These are phyloP conservation scores for Yponomeuta evonymella DNA, from an alignment of 2,888 invertebrate species.

Conservation along the genomic window DNA sequence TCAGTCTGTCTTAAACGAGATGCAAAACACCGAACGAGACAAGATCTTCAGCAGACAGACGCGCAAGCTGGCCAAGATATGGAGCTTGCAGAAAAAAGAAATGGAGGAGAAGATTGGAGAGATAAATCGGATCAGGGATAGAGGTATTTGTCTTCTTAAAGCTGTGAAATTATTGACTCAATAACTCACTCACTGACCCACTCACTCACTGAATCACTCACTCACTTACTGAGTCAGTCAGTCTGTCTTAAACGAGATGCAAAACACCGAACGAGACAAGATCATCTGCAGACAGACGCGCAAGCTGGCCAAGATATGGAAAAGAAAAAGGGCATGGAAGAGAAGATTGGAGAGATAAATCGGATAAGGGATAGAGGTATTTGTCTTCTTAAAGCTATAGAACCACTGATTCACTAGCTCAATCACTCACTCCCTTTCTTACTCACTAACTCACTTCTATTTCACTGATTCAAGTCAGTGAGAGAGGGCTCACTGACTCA, in stretches of 20 bases:
- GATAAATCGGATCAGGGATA: slow-evolving; percentile 67
- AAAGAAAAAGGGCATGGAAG: slow-evolving; percentile 62
- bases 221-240: too few relatives aligned
- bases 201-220: not conserved
- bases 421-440: not conserved
- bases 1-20: too few relatives aligned
- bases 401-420: not conserved
- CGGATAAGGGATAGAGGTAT: too few relatives aligned
- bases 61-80: slow-evolving; percentile 66
- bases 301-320: slow-evolving; percentile 71
- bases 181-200: not conserved
- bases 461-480: too few relatives aligned
- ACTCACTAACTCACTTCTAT: too few relatives aligned
- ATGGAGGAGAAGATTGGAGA: slow-evolving; percentile 71
- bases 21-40: not conserved
- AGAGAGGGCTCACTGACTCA: too few relatives aligned
- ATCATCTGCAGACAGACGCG: slow-evolving; percentile 52
- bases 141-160: not conserved
- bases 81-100: slow-evolving; percentile 65
- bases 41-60: slow-evolving; percentile 51
- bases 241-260: too few relatives aligned
- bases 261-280: not conserved
- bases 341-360: too few relatives aligned
- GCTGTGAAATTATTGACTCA: not conserved
- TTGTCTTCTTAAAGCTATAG: too few relatives aligned